phyloP scores from a whole-genome alignment of 2,797 vertebrate species.

The Pempheris klunzingeri region DNA sequence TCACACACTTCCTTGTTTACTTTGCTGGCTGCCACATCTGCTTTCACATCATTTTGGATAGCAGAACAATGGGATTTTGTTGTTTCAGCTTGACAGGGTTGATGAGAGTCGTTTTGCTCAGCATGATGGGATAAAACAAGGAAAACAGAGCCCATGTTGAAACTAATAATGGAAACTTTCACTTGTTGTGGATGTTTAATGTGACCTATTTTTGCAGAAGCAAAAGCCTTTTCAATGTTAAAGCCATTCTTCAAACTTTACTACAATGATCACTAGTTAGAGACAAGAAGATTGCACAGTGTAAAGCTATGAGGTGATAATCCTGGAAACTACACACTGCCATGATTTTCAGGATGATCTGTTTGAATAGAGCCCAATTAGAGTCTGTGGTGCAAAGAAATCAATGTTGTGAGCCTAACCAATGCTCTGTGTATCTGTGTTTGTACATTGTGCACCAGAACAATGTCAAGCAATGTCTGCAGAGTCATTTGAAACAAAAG shows the following conservation, averaged over 20 bases:
- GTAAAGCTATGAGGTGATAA: background rate
- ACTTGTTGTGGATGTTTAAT: background rate
- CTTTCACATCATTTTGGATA: slow-evolving; percentile 24
- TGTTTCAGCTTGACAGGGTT: slow-evolving; percentile 26
- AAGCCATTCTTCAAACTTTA: background rate
- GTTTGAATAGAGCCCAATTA: background rate
- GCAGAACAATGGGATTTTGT: slow-evolving; percentile 50
- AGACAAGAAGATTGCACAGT: background rate
- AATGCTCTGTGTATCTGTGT: background rate
- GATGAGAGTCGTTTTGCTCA: slow-evolving; percentile 31
- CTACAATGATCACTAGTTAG: background rate
- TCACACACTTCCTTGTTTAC: slow-evolving; percentile 48
- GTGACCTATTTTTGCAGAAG: background rate
- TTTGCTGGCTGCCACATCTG: slow-evolving; percentile 33
- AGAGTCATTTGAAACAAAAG: background rate
- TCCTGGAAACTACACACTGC: background rate
- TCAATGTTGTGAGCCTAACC: background rate
- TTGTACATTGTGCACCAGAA: background rate
- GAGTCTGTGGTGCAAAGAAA: background rate
- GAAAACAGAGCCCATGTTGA: slow-evolving; percentile 17
- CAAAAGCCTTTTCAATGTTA: background rate
- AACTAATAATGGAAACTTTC: slow-evolving; percentile 34
- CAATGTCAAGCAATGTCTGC: background rate
- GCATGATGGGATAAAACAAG: slow-evolving; percentile 4
- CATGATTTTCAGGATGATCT: background rate